Evolutionary conservation across 2,113 vertebrate species (phyloP).

Genomic region (Ceyx melanurus): DNA sequence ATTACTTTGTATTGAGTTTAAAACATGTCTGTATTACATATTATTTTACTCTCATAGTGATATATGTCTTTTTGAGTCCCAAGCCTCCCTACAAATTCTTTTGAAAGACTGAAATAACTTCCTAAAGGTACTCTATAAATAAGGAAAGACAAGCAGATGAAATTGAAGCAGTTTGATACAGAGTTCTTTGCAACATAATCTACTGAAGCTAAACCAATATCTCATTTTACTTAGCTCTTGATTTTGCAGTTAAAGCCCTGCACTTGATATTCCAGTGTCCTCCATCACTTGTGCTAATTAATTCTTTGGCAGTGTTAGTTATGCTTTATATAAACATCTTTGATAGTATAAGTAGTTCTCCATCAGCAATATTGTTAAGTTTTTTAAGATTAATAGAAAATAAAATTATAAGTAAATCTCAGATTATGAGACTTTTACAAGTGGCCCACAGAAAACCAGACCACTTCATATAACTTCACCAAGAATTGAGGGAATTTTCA

Average conservation of each 20-base stretch:
- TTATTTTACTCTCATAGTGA: constrained; percentile 25
- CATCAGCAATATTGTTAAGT: background rate
- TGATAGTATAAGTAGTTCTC: constrained; percentile 17
- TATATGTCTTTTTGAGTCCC: background rate
- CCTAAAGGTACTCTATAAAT: background rate
- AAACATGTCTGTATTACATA: background rate
- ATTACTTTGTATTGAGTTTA: constrained; percentile 8
- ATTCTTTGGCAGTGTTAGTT: constrained; percentile 37
- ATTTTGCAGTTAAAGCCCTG: constrained; percentile 2
- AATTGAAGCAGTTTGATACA: constrained; percentile 14
- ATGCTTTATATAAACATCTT: constrained; percentile 38
- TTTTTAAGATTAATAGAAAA: constrained; percentile 17
- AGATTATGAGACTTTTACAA: background rate
- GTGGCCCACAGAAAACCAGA: background rate
- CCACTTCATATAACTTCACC: background rate
- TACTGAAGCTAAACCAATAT: background rate
- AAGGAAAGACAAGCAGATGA: constrained; percentile 16
- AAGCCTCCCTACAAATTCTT: constrained; percentile 11
- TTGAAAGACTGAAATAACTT: constrained; percentile 11
- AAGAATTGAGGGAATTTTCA: background rate
- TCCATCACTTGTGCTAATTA: constrained; percentile 10
- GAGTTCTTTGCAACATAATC: background rate
- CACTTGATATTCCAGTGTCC: constrained; percentile 46
- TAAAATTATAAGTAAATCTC: background rate
- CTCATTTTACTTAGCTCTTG: constrained; percentile 21